Conservation (phyloP, 2,113 vertebrate species). For the Anguilla rostrata region DNA sequence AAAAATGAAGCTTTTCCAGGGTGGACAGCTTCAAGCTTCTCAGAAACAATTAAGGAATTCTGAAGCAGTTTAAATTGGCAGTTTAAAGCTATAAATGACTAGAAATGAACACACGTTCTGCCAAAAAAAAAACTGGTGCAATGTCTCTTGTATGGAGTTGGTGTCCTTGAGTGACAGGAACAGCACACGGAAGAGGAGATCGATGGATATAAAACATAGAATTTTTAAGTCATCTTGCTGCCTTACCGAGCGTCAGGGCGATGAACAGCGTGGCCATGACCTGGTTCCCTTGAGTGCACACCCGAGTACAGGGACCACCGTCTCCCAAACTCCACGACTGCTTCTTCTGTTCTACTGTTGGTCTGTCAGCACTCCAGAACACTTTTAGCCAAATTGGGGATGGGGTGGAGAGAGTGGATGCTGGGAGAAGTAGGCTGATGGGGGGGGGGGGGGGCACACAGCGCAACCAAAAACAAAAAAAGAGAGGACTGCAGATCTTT, state of each 20-base stretch:
- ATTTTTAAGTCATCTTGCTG: neutral
- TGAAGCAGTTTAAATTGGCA: no score
- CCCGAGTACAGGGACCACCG: conserved; percentile 37
- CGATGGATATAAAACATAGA: neutral
- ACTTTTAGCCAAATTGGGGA: conserved; percentile 45
- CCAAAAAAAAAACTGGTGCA: no score
- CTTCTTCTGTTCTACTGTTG: conserved; percentile 58
- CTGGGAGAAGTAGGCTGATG: neutral
- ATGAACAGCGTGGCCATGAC: conserved; percentile 46
- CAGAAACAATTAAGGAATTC: no score
- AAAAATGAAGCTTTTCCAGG: no score
- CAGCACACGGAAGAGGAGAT: neutral
- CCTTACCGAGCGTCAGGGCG: conserved; percentile 62
- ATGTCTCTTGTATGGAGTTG: neutral
- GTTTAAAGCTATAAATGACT: no score
- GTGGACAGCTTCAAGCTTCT: no score
- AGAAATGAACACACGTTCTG: no score
- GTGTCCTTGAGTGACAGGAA: neutral
- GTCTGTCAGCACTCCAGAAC: conserved; percentile 46
- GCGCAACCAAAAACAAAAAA: conserved; percentile 27
- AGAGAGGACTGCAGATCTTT: neutral
- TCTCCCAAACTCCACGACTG: conserved; percentile 59
- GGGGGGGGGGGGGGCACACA: neutral
- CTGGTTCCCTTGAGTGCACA: conserved; percentile 34
- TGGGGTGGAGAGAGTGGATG: conserved; percentile 1